phyloP scores from a whole-genome alignment of 2,797 vertebrate genomes.

The Loriculus beryllinus region DNA sequence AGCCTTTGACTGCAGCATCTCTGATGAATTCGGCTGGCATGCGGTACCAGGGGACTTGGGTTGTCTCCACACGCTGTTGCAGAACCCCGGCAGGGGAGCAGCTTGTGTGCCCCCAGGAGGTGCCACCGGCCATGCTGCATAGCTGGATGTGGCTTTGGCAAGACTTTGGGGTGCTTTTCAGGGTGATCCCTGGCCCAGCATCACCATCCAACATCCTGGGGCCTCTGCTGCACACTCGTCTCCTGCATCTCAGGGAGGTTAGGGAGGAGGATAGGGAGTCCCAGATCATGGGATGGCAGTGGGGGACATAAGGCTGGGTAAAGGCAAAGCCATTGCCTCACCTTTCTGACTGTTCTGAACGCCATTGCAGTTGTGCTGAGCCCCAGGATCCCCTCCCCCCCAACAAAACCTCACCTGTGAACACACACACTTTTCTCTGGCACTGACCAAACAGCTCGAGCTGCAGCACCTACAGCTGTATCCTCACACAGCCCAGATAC shows the following conservation, averaged over 20 bases:
- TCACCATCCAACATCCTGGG: accelerated
- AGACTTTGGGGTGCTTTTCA: not conserved
- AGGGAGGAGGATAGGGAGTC: not conserved
- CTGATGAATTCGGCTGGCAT: accelerated
- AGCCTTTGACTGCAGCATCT: not conserved
- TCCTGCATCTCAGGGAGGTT: not conserved
- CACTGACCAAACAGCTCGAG: not conserved
- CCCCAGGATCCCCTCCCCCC: accelerated
- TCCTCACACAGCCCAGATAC: not conserved
- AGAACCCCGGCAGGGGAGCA: not conserved
- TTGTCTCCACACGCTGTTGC: accelerated
- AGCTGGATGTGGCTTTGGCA: not conserved
- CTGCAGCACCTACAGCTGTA: not conserved
- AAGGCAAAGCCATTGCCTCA: not conserved
- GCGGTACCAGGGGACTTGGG: accelerated
- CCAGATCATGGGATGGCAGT: not conserved
- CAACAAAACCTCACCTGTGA: accelerated
- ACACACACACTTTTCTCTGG: not conserved
- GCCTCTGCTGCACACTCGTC: not conserved
- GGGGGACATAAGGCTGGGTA: not conserved
- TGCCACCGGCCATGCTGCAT: not conserved
- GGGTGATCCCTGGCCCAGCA: not conserved
- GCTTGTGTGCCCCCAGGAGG: not conserved
- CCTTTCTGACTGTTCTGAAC: not conserved
- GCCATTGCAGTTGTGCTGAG: not conserved